A percentile compares a stretch with the other conserved stretches of the same genome.
phyloP scores from a whole-genome alignment of 2,113 vertebrate species.

The Argyrosomus japonicus region DNA sequence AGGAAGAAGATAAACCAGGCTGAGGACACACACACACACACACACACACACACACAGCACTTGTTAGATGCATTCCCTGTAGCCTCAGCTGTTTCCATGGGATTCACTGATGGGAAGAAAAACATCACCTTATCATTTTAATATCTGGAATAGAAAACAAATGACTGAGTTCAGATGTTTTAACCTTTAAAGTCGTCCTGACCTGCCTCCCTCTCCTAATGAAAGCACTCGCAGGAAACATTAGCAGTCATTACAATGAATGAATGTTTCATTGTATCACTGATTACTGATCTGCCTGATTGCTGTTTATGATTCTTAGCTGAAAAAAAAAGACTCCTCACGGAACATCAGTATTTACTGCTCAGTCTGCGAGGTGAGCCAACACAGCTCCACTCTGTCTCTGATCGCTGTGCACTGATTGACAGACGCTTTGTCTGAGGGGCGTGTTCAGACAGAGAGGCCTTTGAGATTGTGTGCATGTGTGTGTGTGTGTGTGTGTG shows the following conservation, averaged over 20 bases:
- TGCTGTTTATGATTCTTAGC: conserved; percentile 23
- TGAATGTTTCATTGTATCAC: conserved; percentile 1
- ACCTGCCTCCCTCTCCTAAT: conserved; percentile 6
- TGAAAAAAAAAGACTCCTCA: neutral
- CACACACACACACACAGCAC: no score
- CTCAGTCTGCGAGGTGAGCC: conserved; percentile 17
- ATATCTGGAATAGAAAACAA: neutral
- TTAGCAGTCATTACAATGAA: conserved; percentile 17
- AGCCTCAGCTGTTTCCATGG: no score
- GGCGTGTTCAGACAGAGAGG: conserved; percentile 27
- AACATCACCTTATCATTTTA: neutral
- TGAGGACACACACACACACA: no score
- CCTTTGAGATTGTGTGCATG: conserved; percentile 22
- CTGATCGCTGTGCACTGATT: conserved; percentile 40
- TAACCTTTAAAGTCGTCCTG: conserved; percentile 5
- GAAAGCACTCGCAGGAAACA: conserved; percentile 5
- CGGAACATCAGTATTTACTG: conserved; percentile 11
- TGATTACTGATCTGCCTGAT: conserved; percentile 7
- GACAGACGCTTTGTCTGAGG: conserved; percentile 64
- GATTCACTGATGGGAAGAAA: neutral
- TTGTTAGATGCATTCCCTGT: no score
- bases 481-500: conserved; percentile 5
- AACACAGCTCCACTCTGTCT: neutral
- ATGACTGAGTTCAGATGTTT: neutral
- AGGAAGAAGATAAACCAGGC: no score